Evolutionary conservation across 2,113 vertebrate species (phyloP), one percentile per base, ranked within the genome.

Genomic region (Abramis brama): DNA sequence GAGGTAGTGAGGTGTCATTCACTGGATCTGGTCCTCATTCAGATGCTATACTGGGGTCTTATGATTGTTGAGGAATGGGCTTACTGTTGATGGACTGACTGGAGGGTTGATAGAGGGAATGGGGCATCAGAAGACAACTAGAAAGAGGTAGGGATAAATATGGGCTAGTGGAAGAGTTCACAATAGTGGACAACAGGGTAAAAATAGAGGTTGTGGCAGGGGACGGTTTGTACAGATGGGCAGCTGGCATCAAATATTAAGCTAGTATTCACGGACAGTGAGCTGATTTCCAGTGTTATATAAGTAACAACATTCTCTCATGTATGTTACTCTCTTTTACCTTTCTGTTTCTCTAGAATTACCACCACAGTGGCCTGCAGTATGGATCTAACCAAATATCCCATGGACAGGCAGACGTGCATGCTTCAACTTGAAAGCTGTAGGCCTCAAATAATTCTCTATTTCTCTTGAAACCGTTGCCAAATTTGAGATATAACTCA

Each of bases 301-400:
- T 30, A 33, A 71, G 79, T 45, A 1, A 77, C 59, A 60, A 43
- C 43, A 36, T 60, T 74, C 57, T 87, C 30, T 73, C 19, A 52
- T 64, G 12, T 86, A 55, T 85, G 11, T 19, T 66, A 74, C 82
- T 86, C 12, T 70, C 75, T 27, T 13, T 68, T 3, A 8, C 6
- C 17, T 79, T 7, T 60, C 36, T 87, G 78, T 87, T 66, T 73
- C 27, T 83, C 21, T 92, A 97, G 96, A 94, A 97, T 97, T 87
- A 97, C 96, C 15, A 95, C 97, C 60, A 97, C 97, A 5, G 97
- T 97, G 91, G 95, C 97, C 7, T 97, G 96, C 94, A 97, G 95
- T 92, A 98, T 97, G 97, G 97, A 97, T 87, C 93, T 98, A 88
- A 97, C 96, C 55, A 98, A 98, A 90, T 98, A 97, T 74, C 97